These are phyloP conservation scores for Sphaerophoria rueppellii DNA, from an alignment of 2,888 invertebrate species.

Conservation along the genomic window DNA sequence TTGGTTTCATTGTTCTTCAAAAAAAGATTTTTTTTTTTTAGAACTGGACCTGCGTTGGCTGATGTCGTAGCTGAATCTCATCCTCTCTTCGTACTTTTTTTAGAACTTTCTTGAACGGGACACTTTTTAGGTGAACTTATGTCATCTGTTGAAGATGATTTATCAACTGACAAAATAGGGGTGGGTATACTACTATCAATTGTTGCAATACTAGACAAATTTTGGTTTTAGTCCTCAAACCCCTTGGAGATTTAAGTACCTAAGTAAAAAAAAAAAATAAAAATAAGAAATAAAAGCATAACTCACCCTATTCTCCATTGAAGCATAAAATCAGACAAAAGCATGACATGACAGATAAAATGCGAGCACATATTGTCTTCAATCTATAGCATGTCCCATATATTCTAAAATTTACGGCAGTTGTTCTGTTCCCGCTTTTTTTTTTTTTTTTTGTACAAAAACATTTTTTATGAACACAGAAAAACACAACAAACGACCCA, in stretches of 20 bases:
- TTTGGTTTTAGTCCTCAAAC: too few species aligned
- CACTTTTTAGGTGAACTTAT: too few species aligned
- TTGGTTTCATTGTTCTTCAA: too few species aligned
- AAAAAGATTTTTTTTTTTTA: too few species aligned
- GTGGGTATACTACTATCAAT: too few species aligned
- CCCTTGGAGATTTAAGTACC: neutral
- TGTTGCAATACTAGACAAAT: too few species aligned
- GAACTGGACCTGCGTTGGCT: too few species aligned
- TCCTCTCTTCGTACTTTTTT: too few species aligned
- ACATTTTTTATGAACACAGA: conserved; percentile 20
- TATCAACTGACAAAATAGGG: too few species aligned
- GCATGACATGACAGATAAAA: conserved; percentile 25
- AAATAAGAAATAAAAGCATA: neutral
- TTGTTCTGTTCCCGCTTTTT: neutral
- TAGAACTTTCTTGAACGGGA: too few species aligned
- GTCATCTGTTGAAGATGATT: too few species aligned
- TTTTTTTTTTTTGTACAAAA: neutral
- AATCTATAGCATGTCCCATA: conserved; percentile 19
- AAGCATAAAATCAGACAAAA: neutral
- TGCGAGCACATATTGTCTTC: conserved; percentile 29
- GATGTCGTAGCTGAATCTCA: too few species aligned
- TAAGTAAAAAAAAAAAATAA: neutral
- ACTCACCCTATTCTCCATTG: neutral
- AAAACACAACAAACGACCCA: neutral
- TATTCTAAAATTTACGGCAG: conserved; percentile 12